These are phyloP conservation scores for Meiosimyza platycephala DNA, from an alignment of 2,888 invertebrate species.

Conservation along the genomic window DNA sequence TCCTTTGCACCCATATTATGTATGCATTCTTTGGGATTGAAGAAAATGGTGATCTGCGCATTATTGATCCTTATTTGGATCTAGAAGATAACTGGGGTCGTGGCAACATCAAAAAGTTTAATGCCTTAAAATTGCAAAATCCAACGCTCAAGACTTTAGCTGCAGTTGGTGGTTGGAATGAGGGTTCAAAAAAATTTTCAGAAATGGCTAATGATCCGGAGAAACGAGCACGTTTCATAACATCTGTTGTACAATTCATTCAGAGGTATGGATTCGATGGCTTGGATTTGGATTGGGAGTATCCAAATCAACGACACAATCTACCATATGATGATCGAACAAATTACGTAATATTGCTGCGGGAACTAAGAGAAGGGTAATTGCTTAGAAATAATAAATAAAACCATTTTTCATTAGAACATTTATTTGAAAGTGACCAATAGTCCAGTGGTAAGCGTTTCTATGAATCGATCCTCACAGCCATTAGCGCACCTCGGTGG, in stretches of 20 bases:
- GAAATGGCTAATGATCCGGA: slow-evolving; percentile 63
- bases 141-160: slow-evolving; percentile 65
- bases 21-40: slow-evolving; percentile 80
- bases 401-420: neutral
- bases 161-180: slow-evolving; percentile 69
- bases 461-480: too few species aligned
- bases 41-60: slow-evolving; percentile 68
- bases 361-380: slow-evolving; percentile 49
- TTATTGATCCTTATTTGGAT: slow-evolving; percentile 75
- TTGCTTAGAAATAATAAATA: neutral
- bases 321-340: slow-evolving; percentile 59
- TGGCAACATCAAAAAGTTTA: slow-evolving; percentile 64
- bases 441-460: too few species aligned
- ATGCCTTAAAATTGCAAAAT: slow-evolving; percentile 64
- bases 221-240: slow-evolving; percentile 55
- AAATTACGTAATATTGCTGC: slow-evolving; percentile 57
- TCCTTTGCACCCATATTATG: slow-evolving; percentile 79
- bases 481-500: too few species aligned
- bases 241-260: slow-evolving; percentile 56
- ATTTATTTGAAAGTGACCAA: neutral
- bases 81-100: slow-evolving; percentile 73
- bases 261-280: slow-evolving; percentile 69
- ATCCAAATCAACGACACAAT: slow-evolving; percentile 69
- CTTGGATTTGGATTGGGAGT: slow-evolving; percentile 74
- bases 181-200: slow-evolving; percentile 69